Evolutionary conservation across 1,140 invertebrate genomes (phyloP).

Genomic region (Danaus melanippus): DNA sequence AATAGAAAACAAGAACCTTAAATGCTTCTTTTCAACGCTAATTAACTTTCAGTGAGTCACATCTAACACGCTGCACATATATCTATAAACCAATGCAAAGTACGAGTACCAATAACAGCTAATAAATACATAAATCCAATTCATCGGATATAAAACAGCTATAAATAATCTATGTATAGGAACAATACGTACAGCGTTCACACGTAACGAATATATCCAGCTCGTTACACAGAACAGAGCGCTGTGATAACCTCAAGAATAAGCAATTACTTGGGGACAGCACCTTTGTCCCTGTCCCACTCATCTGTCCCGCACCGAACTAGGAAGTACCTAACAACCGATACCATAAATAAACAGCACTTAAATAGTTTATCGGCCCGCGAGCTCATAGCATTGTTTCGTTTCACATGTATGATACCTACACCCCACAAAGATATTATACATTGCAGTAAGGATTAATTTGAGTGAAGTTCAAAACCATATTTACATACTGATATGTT

Average conservation of each 20-base stretch:
- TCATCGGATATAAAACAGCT: slow-evolving; percentile 15
- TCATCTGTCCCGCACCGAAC: slow-evolving; percentile 27
- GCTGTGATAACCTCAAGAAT: slow-evolving; percentile 24
- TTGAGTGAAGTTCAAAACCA: too few species aligned
- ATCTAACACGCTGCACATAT: too few species aligned
- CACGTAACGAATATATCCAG: slow-evolving; percentile 29
- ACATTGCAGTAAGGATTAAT: too few species aligned
- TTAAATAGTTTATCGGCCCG: slow-evolving; percentile 28
- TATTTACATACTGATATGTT: too few species aligned
- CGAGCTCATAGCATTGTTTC: too few species aligned
- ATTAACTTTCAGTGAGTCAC: too few species aligned
- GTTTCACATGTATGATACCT: too few species aligned
- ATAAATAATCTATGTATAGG: slow-evolving; percentile 18
- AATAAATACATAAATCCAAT: slow-evolving; percentile 14
- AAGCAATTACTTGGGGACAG: slow-evolving; percentile 31
- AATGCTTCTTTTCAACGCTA: too few species aligned
- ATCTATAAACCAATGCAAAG: too few species aligned
- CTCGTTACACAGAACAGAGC: slow-evolving; percentile 21
- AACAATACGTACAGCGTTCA: slow-evolving; percentile 23
- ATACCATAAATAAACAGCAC: slow-evolving; percentile 36
- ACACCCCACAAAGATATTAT: too few species aligned
- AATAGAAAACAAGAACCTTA: too few species aligned
- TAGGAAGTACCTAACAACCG: slow-evolving; percentile 35
- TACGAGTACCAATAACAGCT: too few species aligned
- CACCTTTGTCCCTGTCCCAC: slow-evolving; percentile 34